Conservation (phyloP, 2,113 vertebrate genomes). For the Callipepla squamata region DNA sequence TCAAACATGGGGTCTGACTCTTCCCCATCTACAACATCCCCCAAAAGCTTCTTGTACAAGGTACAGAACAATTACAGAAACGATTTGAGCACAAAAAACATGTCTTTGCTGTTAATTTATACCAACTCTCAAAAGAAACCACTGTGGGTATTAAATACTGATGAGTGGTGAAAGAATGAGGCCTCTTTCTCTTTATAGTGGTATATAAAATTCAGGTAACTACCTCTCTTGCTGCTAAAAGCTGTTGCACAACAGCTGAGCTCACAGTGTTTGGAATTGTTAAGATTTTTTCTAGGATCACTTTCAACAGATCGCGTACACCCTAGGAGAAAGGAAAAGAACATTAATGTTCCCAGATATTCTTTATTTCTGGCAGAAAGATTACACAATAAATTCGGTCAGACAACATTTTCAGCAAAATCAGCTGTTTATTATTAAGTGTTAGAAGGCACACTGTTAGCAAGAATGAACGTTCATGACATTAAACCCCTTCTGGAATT, state of each 20-base stretch:
- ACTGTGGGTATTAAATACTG: neutral
- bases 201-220: neutral
- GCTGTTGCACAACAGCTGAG: slow-evolving; percentile 95
- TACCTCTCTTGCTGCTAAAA: slow-evolving; percentile 95
- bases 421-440: neutral
- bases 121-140: neutral
- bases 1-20: neutral
- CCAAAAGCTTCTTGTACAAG: neutral
- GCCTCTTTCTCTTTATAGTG: neutral
- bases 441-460: neutral
- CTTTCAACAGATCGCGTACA: slow-evolving; percentile 94
- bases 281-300: slow-evolving; percentile 95
- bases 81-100: neutral
- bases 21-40: neutral
- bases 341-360: neutral
- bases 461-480: neutral
- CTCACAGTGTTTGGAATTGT: slow-evolving; percentile 95
- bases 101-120: neutral
- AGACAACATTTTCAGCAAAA: neutral
- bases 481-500: neutral
- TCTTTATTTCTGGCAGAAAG: neutral
- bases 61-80: neutral
- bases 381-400: neutral
- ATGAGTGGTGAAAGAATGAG: neutral
- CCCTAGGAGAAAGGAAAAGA: slow-evolving; percentile 78